Conservation (phyloP, 2,888 invertebrate genomes). For the Sylvicola cinctus region DNA sequence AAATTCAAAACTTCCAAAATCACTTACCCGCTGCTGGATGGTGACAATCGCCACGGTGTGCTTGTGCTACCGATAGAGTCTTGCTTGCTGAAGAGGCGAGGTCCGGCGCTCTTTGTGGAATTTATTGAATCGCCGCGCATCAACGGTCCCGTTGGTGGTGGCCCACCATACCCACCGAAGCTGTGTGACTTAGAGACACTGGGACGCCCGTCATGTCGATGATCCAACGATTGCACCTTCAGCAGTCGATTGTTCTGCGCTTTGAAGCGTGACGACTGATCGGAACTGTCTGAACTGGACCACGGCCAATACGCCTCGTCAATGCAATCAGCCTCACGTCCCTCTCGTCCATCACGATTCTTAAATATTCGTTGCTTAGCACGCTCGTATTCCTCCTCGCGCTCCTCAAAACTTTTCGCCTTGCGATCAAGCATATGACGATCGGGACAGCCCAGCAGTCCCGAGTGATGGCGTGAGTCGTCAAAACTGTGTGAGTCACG, state of each 20-base stretch:
- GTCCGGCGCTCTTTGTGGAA: slow-evolving; percentile 38
- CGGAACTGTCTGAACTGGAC: slow-evolving; percentile 31
- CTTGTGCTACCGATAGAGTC: slow-evolving; percentile 20
- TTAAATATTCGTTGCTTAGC: slow-evolving; percentile 66
- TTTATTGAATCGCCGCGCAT: slow-evolving; percentile 41
- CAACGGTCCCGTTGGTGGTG: slow-evolving; percentile 20
- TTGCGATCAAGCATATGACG: slow-evolving; percentile 42
- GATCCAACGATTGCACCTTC: slow-evolving; percentile 18
- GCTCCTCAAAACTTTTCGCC: slow-evolving; percentile 76
- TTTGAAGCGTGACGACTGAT: slow-evolving; percentile 10
- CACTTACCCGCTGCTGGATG: slow-evolving; percentile 26
- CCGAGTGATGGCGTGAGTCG: slow-evolving; percentile 33
- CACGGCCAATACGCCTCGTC: slow-evolving; percentile 22
- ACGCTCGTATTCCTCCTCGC: slow-evolving; percentile 76
- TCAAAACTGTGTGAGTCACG: slow-evolving; percentile 64
- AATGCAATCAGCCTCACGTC: slow-evolving; percentile 10
- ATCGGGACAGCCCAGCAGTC: slow-evolving; percentile 35
- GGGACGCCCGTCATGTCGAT: slow-evolving; percentile 22
- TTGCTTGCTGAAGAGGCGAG: slow-evolving; percentile 53
- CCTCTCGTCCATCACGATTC: slow-evolving; percentile 5
- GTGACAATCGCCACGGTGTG: slow-evolving; percentile 24
- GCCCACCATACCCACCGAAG: slow-evolving; percentile 61
- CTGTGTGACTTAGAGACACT: slow-evolving; percentile 68
- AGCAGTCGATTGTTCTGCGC: slow-evolving; percentile 21
- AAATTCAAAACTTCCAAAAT: not conserved